These are phyloP conservation scores for Chouioia cunea DNA, from an alignment of 2,888 invertebrate species.

Conservation along the genomic window DNA sequence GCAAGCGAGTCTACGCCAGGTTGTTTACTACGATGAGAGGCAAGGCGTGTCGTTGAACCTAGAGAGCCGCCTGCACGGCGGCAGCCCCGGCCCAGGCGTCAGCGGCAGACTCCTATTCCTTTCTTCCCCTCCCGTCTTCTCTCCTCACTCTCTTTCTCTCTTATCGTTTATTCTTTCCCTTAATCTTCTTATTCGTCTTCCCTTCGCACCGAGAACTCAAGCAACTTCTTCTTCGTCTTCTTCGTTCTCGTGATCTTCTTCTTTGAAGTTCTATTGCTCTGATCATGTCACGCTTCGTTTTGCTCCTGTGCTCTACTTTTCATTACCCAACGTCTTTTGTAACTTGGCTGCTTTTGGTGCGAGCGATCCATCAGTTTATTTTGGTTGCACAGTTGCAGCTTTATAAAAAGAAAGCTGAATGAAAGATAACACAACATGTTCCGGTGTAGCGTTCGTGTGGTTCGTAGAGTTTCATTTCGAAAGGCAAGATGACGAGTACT, in stretches of 20 bases:
- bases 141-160: constrained; percentile 48
- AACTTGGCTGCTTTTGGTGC: constrained; percentile 13
- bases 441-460: too few species aligned
- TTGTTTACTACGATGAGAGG: constrained; percentile 66
- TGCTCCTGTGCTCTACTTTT: constrained; percentile 30
- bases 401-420: too few species aligned
- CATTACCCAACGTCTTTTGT: constrained; percentile 7
- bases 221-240: constrained; percentile 38
- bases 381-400: neutral
- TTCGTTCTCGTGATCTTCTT: constrained; percentile 44
- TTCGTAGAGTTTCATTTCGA: too few species aligned
- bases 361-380: constrained; percentile 13
- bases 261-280: constrained; percentile 28
- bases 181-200: constrained; percentile 47
- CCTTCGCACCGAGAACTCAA: constrained; percentile 39
- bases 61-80: constrained; percentile 44
- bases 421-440: too few species aligned
- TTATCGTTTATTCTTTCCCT: constrained; percentile 50
- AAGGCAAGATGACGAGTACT: too few species aligned
- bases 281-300: constrained; percentile 28
- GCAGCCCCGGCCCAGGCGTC: constrained; percentile 53
- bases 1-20: constrained; percentile 62
- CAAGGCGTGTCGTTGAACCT: constrained; percentile 67
- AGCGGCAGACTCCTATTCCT: constrained; percentile 55
- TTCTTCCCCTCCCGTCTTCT: constrained; percentile 51